Percentiles rank a stretch among this genome's conserved stretches.
phyloP scores from a whole-genome alignment of 2,797 vertebrate species.

The Hippopotamyrus pictus region DNA sequence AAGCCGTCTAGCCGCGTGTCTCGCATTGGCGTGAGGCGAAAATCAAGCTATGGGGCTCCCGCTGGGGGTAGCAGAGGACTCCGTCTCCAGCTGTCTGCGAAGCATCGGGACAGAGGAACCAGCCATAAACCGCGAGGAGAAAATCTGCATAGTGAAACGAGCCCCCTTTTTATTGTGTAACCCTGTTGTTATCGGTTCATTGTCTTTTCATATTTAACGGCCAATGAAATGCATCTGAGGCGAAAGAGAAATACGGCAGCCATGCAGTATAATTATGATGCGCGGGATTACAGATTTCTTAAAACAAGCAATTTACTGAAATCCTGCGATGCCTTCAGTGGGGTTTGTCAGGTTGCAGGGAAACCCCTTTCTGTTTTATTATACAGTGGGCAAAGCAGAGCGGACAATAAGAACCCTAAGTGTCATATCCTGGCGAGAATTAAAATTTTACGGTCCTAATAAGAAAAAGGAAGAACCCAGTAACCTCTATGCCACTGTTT shows the following conservation, averaged over 20 bases:
- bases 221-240: neutral
- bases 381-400: constrained; percentile 43
- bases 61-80: neutral
- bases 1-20: neutral
- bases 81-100: neutral
- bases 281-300: neutral
- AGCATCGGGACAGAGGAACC: neutral
- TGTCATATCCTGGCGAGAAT: constrained; percentile 35
- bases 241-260: neutral
- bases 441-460: constrained; percentile 48
- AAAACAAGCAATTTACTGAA: neutral
- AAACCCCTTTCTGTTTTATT: constrained; percentile 31
- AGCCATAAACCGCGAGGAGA: neutral
- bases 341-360: neutral
- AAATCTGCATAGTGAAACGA: neutral
- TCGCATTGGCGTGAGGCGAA: neutral
- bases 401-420: constrained; percentile 39
- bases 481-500: constrained; percentile 42
- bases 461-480: constrained; percentile 43
- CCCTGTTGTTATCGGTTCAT: neutral
- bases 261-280: neutral
- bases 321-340: neutral
- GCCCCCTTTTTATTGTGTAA: neutral
- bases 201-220: neutral
- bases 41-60: neutral